phyloP scores from a whole-genome alignment of 2,113 vertebrate genomes.

The Sula dactylatra region DNA sequence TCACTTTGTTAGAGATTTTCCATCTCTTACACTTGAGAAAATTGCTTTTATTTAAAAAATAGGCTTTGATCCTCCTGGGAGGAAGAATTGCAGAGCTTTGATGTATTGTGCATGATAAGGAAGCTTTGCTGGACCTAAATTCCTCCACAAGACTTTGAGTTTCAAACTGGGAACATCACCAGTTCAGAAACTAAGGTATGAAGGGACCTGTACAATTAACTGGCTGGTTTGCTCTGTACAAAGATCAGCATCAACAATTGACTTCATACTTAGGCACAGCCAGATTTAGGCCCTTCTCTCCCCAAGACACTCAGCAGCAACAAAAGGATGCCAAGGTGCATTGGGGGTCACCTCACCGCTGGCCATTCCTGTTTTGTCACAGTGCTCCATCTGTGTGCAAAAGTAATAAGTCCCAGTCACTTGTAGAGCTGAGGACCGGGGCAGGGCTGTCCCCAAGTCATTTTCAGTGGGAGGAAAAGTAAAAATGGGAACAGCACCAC shows the following conservation, averaged over 20 bases:
- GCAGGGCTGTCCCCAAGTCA: background rate
- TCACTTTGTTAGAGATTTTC: background rate
- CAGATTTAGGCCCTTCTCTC: background rate
- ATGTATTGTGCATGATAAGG: background rate
- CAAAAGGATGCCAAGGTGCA: background rate
- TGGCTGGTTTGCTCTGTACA: background rate
- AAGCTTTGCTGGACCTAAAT: background rate
- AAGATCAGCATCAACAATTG: background rate
- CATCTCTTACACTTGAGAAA: background rate
- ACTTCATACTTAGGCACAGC: background rate
- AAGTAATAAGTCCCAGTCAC: background rate
- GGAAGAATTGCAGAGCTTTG: background rate
- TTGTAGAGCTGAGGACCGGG: background rate
- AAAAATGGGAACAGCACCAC: background rate
- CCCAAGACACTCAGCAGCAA: background rate
- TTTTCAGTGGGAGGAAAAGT: background rate
- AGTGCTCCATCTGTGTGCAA: fast-evolving
- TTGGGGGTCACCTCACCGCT: background rate
- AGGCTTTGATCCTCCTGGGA: background rate
- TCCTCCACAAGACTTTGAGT: background rate
- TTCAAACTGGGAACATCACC: background rate
- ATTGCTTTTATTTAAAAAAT: background rate
- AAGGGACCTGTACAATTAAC: background rate
- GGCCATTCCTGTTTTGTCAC: background rate
- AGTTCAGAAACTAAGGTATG: background rate